A percentile compares a stretch with the other conserved stretches of the same genome.
These are phyloP conservation scores for Anisognathus igniventris DNA, from an alignment of 2,797 vertebrate species.

Conservation along the genomic window DNA sequence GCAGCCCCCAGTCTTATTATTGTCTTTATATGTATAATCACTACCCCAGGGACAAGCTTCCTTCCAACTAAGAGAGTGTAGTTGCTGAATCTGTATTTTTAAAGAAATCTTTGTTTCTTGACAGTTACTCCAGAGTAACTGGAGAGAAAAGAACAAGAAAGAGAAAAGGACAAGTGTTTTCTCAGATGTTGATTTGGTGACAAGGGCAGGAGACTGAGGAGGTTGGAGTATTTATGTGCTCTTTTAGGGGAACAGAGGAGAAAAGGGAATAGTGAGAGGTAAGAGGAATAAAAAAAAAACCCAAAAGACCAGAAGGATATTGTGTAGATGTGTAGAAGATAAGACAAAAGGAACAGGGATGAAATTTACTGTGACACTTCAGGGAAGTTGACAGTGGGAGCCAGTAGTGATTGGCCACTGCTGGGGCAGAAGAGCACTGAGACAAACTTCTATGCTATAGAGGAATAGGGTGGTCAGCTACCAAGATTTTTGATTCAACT, in stretches of 20 bases:
- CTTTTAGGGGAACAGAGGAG: neutral
- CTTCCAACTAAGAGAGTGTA: constrained; percentile 35
- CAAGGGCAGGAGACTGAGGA: neutral
- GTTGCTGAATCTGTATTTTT: constrained; percentile 64
- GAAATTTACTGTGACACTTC: neutral
- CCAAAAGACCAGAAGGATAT: neutral
- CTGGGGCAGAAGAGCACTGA: neutral
- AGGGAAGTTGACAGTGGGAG: neutral
- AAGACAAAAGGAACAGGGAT: neutral
- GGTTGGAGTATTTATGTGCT: neutral
- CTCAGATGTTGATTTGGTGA: constrained; percentile 32
- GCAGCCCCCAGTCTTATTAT: constrained; percentile 55
- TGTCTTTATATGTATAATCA: constrained; percentile 68
- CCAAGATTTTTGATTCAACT: neutral
- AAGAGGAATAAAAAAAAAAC: neutral
- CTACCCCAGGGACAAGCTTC: constrained; percentile 45
- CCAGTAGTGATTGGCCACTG: neutral
- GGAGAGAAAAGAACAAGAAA: neutral
- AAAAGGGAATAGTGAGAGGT: neutral
- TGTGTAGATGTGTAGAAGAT: neutral
- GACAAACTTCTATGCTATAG: neutral
- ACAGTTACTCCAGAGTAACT: neutral
- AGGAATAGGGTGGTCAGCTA: neutral
- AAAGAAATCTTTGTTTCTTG: constrained; percentile 7
- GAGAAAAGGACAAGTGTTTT: constrained; percentile 39